Percentiles rank a stretch among this genome's conserved stretches.
Evolutionary conservation across 2,888 invertebrate species (phyloP).

Genomic region (Augochlorella aurata): DNA sequence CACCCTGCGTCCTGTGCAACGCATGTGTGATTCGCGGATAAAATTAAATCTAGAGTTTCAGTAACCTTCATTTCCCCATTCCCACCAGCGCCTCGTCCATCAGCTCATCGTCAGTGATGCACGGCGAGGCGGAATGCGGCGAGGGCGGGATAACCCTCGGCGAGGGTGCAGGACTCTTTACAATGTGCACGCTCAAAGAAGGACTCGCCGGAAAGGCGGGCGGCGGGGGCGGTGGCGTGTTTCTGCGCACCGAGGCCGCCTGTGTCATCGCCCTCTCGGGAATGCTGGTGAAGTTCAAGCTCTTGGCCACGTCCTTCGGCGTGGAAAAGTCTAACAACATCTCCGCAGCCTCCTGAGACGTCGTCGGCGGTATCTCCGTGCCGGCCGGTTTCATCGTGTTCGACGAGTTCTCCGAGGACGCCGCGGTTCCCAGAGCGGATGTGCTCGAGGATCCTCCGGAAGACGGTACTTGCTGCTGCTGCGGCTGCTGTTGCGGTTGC

Average conservation of each 20-base stretch:
- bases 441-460: slow-evolving; percentile 35
- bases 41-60: slow-evolving; percentile 61
- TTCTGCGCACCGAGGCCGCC: slow-evolving; percentile 78
- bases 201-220: slow-evolving; percentile 84
- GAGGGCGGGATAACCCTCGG: slow-evolving; percentile 87
- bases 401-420: slow-evolving; percentile 38
- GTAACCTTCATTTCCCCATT: slow-evolving; percentile 86
- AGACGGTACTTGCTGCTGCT: slow-evolving; percentile 31
- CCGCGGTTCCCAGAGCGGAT: slow-evolving; percentile 37
- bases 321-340: slow-evolving; percentile 87
- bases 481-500: slow-evolving; percentile 18
- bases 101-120: slow-evolving; percentile 93
- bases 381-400: slow-evolving; percentile 71
- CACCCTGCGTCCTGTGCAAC: slow-evolving; percentile 18
- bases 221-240: slow-evolving; percentile 81
- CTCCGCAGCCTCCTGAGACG: slow-evolving; percentile 86
- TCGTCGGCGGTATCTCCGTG: slow-evolving; percentile 73
- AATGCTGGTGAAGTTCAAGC: slow-evolving; percentile 80
- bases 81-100: slow-evolving; percentile 94
- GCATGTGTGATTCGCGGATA: slow-evolving; percentile 4
- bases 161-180: slow-evolving; percentile 90
- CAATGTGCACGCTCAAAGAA: slow-evolving; percentile 89
- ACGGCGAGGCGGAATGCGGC: slow-evolving; percentile 88
- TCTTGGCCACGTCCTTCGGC: slow-evolving; percentile 83
- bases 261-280: slow-evolving; percentile 85